A percentile compares a stretch with the other conserved stretches of the same genome.
Conservation (phyloP, 92 coral and sea anemone species). For the Diadumene lineata region DNA sequence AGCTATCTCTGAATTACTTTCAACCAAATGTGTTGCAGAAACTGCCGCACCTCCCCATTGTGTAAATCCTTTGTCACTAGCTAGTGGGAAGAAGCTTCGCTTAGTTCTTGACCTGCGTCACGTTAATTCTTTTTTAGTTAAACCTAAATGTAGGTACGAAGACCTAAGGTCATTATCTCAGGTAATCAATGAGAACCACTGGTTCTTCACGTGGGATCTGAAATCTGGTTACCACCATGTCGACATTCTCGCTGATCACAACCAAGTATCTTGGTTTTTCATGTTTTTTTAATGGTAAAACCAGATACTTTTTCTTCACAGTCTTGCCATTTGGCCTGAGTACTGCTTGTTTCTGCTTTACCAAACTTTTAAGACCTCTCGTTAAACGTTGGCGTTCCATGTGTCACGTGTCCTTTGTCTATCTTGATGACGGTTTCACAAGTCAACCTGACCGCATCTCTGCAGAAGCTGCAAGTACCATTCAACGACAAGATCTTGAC, state of each 20-base stretch:
- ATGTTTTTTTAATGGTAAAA: constrained; percentile 44
- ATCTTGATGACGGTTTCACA: constrained; percentile 68
- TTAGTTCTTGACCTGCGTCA: constrained; percentile 46
- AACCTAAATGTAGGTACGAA: constrained; percentile 46
- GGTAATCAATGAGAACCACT: constrained; percentile 54
- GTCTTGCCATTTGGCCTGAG: constrained; percentile 66
- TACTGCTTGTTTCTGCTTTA: constrained; percentile 63
- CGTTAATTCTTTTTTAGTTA: constrained; percentile 34
- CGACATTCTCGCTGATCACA: constrained; percentile 51
- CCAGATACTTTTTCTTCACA: constrained; percentile 49
- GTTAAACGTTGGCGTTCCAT: constrained; percentile 71
- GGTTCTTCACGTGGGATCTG: constrained; percentile 72
- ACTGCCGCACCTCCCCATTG: constrained; percentile 44
- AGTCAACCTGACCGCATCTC: constrained; percentile 55
- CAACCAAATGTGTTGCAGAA: constrained; percentile 45
- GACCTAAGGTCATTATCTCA: too few species aligned
- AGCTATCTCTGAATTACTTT: constrained; percentile 45
- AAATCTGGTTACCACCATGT: constrained; percentile 70
- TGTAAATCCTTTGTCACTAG: constrained; percentile 60
- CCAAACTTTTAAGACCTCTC: constrained; percentile 61
- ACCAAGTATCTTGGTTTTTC: constrained; percentile 60
- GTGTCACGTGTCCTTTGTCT: constrained; percentile 60
- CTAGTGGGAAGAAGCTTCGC: constrained; percentile 56
- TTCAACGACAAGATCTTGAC: constrained; percentile 58
- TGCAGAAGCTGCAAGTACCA: constrained; percentile 54